Percentiles rank a stretch among this genome's conserved stretches.
These are phyloP conservation scores for Ricordea florida DNA, from an alignment of 92 coral and sea anemone genomes.

Conservation along the genomic window DNA sequence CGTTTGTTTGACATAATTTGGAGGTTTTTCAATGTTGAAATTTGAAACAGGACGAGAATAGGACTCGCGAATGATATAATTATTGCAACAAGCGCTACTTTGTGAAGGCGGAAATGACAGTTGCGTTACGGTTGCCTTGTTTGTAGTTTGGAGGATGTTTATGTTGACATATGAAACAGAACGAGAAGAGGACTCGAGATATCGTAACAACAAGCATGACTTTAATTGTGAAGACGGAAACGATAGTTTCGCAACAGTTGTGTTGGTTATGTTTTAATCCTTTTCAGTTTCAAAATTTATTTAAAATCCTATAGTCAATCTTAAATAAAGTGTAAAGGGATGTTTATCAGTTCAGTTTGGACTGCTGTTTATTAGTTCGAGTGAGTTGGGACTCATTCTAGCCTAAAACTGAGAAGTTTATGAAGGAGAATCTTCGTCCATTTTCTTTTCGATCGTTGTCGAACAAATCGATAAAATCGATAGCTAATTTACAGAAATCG, in stretches of 20 bases:
- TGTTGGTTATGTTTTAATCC: conserved; percentile 7
- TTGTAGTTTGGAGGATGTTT: not conserved
- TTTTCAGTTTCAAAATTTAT: not conserved
- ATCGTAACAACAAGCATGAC: conserved; percentile 13
- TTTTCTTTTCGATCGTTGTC: not conserved
- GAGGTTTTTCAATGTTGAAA: conserved; percentile 2
- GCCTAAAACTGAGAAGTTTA: conserved; percentile 4
- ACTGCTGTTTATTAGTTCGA: conserved; percentile 15
- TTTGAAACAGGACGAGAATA: conserved; percentile 11
- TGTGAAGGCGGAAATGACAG: not conserved
- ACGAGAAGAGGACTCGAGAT: conserved; percentile 12
- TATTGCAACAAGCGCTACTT: conserved; percentile 2
- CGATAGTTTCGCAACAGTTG: conserved; percentile 13
- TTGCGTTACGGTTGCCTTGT: conserved; percentile 5
- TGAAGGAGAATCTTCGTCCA: conserved; percentile 6
- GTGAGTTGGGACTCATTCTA: not conserved
- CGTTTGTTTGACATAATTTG: not conserved
- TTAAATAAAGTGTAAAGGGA: conserved; percentile 12
- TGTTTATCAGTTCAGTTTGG: conserved; percentile 16
- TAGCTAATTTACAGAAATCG: conserved; percentile 3
- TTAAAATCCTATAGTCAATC: not conserved
- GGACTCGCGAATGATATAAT: conserved; percentile 14
- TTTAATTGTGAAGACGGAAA: conserved; percentile 15
- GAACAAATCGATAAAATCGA: conserved; percentile 3
- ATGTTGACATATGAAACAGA: not conserved